Evolutionary conservation across 2,113 vertebrate species (phyloP).

Genomic region (Zingel zingel): DNA sequence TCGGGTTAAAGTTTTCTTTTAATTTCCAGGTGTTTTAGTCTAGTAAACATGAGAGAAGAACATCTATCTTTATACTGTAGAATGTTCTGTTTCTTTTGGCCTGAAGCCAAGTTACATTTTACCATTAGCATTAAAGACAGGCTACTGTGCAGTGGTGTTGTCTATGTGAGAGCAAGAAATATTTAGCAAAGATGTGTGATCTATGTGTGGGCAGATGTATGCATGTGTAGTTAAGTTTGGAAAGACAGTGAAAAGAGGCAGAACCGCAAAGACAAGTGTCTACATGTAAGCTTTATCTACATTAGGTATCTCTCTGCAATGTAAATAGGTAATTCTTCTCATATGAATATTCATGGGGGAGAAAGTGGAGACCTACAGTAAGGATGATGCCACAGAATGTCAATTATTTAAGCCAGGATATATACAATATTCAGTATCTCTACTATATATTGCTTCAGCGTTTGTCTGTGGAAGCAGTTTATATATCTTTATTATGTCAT

Average conservation of each 20-base stretch:
- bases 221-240: neutral
- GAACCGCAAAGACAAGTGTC: neutral
- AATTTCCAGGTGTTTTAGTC: neutral
- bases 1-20: neutral
- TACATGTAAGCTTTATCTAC: neutral
- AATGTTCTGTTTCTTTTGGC: neutral
- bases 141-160: neutral
- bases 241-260: neutral
- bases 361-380: neutral
- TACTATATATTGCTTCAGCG: neutral
- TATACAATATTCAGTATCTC: neutral
- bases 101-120: neutral
- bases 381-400: slow-evolving; percentile 15
- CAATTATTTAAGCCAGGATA: neutral
- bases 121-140: neutral
- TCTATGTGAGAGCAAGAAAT: neutral
- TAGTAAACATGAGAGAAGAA: neutral
- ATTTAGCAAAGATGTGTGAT: neutral
- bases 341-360: neutral
- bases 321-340: neutral
- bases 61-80: neutral
- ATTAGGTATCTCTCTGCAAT: neutral
- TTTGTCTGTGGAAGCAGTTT: slow-evolving; percentile 6
- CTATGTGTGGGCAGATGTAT: neutral
- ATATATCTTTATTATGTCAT: slow-evolving; percentile 28